phyloP scores from a whole-genome alignment of 2,797 vertebrate species.

The Epinephelus coioides region DNA sequence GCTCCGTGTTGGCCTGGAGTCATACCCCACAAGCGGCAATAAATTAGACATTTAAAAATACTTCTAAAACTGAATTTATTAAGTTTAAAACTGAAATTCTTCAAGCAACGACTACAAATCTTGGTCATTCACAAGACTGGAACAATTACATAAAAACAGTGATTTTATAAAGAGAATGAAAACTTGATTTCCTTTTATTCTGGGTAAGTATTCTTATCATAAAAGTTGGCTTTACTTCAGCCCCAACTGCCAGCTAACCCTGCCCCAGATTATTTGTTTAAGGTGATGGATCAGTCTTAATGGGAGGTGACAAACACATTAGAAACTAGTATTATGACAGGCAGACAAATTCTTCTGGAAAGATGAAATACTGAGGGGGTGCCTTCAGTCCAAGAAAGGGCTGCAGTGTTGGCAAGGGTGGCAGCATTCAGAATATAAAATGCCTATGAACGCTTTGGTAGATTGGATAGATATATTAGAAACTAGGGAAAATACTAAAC shows the following conservation, averaged over 20 bases:
- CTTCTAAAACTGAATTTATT: no score
- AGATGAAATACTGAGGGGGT: no score
- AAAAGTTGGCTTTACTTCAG: neutral
- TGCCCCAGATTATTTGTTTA: neutral
- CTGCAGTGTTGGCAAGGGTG: neutral
- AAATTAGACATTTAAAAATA: no score
- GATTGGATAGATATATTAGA: neutral
- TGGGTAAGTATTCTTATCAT: neutral
- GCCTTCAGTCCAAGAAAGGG: neutral
- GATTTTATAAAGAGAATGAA: neutral
- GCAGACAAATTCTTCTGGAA: neutral
- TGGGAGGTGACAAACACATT: neutral
- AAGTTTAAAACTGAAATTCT: neutral
- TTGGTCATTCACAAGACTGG: neutral
- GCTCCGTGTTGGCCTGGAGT: constrained; percentile 22
- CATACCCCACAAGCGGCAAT: neutral
- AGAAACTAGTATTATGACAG: neutral
- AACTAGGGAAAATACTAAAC: neutral
- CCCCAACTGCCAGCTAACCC: neutral
- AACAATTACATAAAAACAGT: neutral
- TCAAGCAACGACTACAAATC: neutral
- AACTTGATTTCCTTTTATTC: neutral
- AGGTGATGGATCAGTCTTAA: neutral
- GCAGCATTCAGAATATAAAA: no score
- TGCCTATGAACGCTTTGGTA: no score